Conservation (phyloP, 2,888 invertebrate species). For the Pollenia angustigena region DNA sequence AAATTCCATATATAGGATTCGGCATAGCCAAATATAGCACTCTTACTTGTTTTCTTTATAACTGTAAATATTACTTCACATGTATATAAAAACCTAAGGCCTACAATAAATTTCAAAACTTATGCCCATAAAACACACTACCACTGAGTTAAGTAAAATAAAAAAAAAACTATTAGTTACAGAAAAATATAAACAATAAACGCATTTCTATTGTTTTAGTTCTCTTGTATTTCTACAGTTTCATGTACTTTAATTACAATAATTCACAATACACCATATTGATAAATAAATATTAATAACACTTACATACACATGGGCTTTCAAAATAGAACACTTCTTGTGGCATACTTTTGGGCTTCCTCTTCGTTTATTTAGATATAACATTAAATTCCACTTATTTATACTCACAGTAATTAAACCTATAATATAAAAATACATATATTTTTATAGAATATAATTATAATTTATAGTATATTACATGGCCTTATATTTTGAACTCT, state of each 20-base stretch:
- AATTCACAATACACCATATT: neutral
- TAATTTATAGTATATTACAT: constrained; percentile 7
- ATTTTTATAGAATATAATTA: neutral
- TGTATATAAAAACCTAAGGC: neutral
- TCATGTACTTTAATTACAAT: constrained; percentile 12
- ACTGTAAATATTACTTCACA: too few species aligned
- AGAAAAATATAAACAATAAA: neutral
- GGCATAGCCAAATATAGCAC: too few species aligned
- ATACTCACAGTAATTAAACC: neutral
- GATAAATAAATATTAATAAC: constrained; percentile 12
- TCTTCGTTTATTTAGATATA: neutral
- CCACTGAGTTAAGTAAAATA: neutral
- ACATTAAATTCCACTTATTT: neutral
- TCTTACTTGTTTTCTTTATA: too few species aligned
- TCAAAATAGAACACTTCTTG: neutral
- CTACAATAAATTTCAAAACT: neutral
- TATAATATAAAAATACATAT: too few species aligned
- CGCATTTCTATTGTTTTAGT: neutral
- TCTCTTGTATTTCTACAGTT: neutral
- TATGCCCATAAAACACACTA: neutral
- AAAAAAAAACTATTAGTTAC: neutral
- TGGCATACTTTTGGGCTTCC: constrained; percentile 31
- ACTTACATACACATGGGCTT: constrained; percentile 13
- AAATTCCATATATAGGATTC: too few species aligned
- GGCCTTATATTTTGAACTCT: constrained; percentile 32